A percentile compares a stretch with the other conserved stretches of the same genome.
Evolutionary conservation across 64 coral and sea anemone genomes (phyloP).

Genomic region (Montipora cactus): DNA sequence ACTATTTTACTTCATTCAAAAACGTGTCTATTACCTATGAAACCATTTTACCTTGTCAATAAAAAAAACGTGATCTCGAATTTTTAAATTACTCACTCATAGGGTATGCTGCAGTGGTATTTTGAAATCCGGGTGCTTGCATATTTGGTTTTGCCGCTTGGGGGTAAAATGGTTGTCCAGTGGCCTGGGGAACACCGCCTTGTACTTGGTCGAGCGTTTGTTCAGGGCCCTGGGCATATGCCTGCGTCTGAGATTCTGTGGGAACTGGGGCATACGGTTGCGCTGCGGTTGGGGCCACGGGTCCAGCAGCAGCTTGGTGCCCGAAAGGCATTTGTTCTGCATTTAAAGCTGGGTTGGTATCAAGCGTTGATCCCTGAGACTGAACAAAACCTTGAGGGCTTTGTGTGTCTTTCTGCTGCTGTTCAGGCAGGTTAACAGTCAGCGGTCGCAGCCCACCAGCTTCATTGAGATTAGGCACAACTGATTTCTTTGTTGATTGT

Average conservation of each 20-base stretch:
- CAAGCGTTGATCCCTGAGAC: background rate
- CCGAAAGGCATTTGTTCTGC: constrained; percentile 7
- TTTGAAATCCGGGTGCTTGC: constrained; percentile 13
- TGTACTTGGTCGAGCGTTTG: constrained; percentile 35
- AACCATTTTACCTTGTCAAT: no score
- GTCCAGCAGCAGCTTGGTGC: constrained; percentile 22
- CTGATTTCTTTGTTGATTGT: constrained; percentile 20
- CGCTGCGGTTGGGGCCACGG: background rate
- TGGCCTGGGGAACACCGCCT: constrained; percentile 30
- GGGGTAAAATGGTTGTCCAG: constrained; percentile 14
- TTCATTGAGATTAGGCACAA: background rate
- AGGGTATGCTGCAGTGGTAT: constrained; percentile 12
- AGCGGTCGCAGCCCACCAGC: constrained; percentile 37
- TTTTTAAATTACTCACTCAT: constrained; percentile 13
- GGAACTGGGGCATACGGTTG: background rate
- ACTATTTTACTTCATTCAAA: no score
- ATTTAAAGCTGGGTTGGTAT: background rate
- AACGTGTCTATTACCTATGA: no score
- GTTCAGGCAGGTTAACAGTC: constrained; percentile 2
- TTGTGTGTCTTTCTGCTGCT: constrained; percentile 22
- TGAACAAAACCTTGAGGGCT: constrained; percentile 27
- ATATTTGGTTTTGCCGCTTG: constrained; percentile 30
- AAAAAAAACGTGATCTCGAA: no score
- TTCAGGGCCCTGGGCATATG: background rate
- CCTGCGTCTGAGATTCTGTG: background rate